phyloP scores from a whole-genome alignment of 2,888 invertebrate species.

The Isotomurus palustris region DNA sequence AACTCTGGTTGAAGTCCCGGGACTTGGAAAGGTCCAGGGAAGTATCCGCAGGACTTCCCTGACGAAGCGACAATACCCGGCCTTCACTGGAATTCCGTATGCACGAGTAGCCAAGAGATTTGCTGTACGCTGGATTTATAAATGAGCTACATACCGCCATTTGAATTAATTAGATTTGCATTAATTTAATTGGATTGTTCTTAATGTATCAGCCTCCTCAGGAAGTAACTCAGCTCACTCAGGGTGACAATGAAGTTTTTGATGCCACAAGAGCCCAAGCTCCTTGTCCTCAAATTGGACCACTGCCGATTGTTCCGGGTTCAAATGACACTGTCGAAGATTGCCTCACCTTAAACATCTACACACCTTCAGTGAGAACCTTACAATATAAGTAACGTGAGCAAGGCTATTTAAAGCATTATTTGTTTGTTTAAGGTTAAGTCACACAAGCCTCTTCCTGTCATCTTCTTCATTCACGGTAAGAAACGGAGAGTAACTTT shows the following conservation, averaged over 20 bases:
- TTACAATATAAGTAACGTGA: background rate
- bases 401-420: background rate
- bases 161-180: too few relatives aligned
- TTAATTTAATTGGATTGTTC: too few relatives aligned
- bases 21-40: conserved; percentile 11
- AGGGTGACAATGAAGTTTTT: conserved; percentile 2
- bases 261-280: conserved; percentile 11
- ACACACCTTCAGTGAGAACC: conserved; percentile 67
- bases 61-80: background rate
- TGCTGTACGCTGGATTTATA: too few relatives aligned
- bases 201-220: too few relatives aligned
- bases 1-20: conserved; percentile 3
- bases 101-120: conserved; percentile 7
- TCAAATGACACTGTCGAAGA: conserved; percentile 59
- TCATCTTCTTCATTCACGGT: conserved; percentile 16
- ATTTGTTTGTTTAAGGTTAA: background rate
- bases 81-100: conserved; percentile 17
- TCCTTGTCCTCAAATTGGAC: conserved; percentile 4
- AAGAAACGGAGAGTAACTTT: background rate
- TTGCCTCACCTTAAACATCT: conserved; percentile 81
- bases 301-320: background rate
- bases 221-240: background rate
- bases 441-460: background rate
- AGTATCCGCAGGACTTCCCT: background rate
- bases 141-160: too few relatives aligned